phyloP scores from a whole-genome alignment of 2,888 invertebrate genomes.

The Cryptocephalus primarius region DNA sequence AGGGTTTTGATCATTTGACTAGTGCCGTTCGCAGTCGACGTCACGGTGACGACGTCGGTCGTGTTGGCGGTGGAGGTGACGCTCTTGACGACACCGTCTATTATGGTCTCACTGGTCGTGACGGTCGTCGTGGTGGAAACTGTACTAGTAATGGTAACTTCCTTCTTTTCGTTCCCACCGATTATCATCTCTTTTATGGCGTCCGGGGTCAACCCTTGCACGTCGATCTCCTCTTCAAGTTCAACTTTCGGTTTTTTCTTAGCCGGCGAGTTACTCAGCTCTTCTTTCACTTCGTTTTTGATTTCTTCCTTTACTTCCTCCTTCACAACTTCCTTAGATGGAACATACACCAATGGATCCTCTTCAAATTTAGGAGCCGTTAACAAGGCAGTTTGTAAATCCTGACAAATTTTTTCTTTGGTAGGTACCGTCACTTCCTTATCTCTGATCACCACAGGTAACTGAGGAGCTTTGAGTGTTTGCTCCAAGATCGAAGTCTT shows the following conservation, averaged over 20 bases:
- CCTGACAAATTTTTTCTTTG: slow-evolving; percentile 49
- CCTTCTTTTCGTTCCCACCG: slow-evolving; percentile 14
- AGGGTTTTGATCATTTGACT: slow-evolving; percentile 29
- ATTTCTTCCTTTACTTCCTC: slow-evolving; percentile 16
- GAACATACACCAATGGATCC: slow-evolving; percentile 27
- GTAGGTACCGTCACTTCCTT: slow-evolving; percentile 12
- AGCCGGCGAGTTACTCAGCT: slow-evolving; percentile 32
- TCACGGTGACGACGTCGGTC: slow-evolving; percentile 31
- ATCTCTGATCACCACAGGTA: slow-evolving; percentile 18
- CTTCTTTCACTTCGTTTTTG: slow-evolving; percentile 17
- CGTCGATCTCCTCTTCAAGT: slow-evolving; percentile 31
- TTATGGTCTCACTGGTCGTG: slow-evolving; percentile 33
- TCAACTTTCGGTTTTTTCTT: slow-evolving; percentile 32
- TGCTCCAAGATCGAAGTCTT: slow-evolving; percentile 57
- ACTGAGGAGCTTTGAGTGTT: slow-evolving; percentile 50
- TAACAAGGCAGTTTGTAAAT: slow-evolving; percentile 49
- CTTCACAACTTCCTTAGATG: slow-evolving; percentile 17
- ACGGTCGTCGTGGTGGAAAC: slow-evolving; percentile 36
- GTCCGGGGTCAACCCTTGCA: slow-evolving; percentile 30
- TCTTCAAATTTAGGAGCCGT: slow-evolving; percentile 50
- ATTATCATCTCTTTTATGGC: slow-evolving; percentile 33
- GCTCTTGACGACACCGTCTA: slow-evolving; percentile 41
- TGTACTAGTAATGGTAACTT: slow-evolving; percentile 13
- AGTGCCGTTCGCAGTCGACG: slow-evolving; percentile 20
- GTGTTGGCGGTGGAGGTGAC: slow-evolving; percentile 37